Percentiles rank a stretch among this genome's conserved stretches.
Conservation (phyloP, 2,888 invertebrate species). For the Cremastinae sp. region DNA sequence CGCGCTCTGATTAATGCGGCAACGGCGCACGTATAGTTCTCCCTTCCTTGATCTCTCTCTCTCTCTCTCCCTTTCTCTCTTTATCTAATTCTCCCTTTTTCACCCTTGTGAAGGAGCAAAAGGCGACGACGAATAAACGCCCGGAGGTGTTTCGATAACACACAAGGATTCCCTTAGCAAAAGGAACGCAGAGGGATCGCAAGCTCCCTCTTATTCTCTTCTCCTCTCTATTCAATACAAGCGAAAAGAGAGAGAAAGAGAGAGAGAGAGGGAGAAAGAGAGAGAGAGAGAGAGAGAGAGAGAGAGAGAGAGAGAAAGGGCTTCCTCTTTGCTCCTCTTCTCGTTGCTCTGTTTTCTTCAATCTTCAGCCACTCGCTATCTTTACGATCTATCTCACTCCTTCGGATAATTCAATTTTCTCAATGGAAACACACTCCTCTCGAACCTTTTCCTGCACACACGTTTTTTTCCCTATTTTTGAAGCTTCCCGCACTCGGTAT, state of each 20-base stretch:
- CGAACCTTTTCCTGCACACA: neutral
- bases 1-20: conserved; percentile 59
- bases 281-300: conserved; percentile 3
- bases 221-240: neutral
- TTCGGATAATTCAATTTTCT: conserved; percentile 46
- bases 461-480: neutral
- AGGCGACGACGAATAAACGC: conserved; percentile 45
- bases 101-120: neutral
- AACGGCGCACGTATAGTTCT: conserved; percentile 43
- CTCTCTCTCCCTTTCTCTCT: conserved; percentile 1
- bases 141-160: conserved; percentile 52
- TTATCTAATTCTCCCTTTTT: too few relatives aligned
- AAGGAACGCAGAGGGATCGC: conserved; percentile 4
- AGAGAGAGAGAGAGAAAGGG: neutral
- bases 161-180: neutral
- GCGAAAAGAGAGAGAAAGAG: neutral
- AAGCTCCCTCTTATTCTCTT: neutral
- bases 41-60: conserved; percentile 8
- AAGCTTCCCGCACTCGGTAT: neutral
- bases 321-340: too few relatives aligned
- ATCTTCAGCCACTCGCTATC: conserved; percentile 28
- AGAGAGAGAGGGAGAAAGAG: neutral
- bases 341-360: conserved; percentile 32
- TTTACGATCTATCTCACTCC: conserved; percentile 25
- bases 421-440: conserved; percentile 21